Base-by-base conservation (phyloP, 1,140 invertebrate species). In the Bombus terrestris region DNA sequence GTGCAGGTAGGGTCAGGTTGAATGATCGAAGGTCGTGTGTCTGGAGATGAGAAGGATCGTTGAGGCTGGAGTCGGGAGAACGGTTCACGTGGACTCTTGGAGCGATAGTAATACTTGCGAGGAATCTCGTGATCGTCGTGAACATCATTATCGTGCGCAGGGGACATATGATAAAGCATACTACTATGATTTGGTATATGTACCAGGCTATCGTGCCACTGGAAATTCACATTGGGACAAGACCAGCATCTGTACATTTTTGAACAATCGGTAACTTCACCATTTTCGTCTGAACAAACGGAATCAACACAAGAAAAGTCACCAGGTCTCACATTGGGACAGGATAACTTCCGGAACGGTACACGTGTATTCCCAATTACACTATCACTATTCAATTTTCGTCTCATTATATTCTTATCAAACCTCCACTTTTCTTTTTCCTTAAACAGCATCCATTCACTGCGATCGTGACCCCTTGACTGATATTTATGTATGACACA, bases 1-100 rank as follows among this genome's bases (percentile, higher is more conserved):
- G 96, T 96, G 96, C 96, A 96, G 94, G 95, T 95, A 95, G 95
- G 95, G 93, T 94, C 93, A 95, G 95, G 95, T 96, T 95, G 92
- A 95, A 95, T 95, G 95, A 95, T 94, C 91, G 93, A 93, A 94
- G 95, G 94, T 95, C 93, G 94, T 91, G 95, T 94, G 95, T 95
- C 94, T 94, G 94, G 93, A 90, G 94, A 94, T 89, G 93, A 95
- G 93, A 96, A 94, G 94, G 94, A 93, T 92, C 93, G 90, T 93
- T 95, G 92, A 90, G 94, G 93, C 82, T 93, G 93, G 93, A 94
- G 90, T 64, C 88, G 92, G 88, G 78, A 41, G 43, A 76, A 74
- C 82, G 90, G 85, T 81, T 88, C 76, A 74, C 88, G 80, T 72
- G 90, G 82, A 89, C 64, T 81, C 32, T 83, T 83, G 43, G 89